Base-by-base conservation (phyloP, 2,113 vertebrate genomes). In the Spheniscus mendiculus region DNA sequence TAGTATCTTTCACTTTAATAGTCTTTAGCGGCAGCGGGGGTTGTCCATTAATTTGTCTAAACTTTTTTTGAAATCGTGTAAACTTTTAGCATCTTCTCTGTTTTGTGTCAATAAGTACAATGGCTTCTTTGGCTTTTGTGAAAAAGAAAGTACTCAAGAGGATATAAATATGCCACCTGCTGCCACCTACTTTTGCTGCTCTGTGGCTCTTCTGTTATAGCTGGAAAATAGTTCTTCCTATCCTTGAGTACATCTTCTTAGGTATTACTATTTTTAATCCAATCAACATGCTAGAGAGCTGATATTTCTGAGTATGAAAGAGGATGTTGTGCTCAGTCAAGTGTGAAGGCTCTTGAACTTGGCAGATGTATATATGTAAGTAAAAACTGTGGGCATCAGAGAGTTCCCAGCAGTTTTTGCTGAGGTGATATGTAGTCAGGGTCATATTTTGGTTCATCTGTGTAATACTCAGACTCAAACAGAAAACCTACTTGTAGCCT, bases 11-110 rank as follows among this genome's bases (percentile, higher is more conserved):
- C 22, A 30, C 8, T 70, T 52, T 10, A 78, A 29, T 5, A 83
- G 55, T 2, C 4, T 19, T 47, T 38, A 47, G 29, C 7, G 3
- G 12, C 17, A 8, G 4, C 1, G 1, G 15, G 4, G 12, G 3
- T 15, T 89, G 22, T 32, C 29, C 50, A 71, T n/a, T 62, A 83
- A 49, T 81, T 81, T 90, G 3, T 52, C 23, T 55, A 67, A 76
- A 34, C 5, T 0, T 38, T 26, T 84, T 89, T 62, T 42, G 4
- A 42, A 27, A 22, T 73, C 6, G 9, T 32, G 9, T 38, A 23
- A 62, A 53, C 6, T 62, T 92, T 13, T 26, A 55, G 4, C 50
- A 53, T 49, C 19, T 38, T 67, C 34, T 83, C 32, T 49, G 10
- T 29, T 74, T 78, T 44, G 6, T 81, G 50, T 34, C 42, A 74